These are phyloP conservation scores for Ochotona princeps DNA, from an alignment of 2,113 vertebrate species.

Conservation along the genomic window DNA sequence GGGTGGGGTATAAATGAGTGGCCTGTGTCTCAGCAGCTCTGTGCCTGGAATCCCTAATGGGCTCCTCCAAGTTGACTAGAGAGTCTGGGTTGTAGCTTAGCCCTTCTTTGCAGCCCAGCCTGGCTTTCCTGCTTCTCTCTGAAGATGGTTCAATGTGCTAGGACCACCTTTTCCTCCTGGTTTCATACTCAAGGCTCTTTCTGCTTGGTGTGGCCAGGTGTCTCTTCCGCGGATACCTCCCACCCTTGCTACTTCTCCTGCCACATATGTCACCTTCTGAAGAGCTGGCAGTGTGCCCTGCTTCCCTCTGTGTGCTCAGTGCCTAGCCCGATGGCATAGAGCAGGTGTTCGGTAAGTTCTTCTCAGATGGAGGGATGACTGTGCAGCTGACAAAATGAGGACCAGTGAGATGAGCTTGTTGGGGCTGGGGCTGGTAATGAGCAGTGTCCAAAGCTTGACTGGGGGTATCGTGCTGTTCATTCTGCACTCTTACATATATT, in stretches of 20 bases:
- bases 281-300: background rate
- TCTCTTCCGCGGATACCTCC: background rate
- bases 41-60: conserved; percentile 71
- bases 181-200: background rate
- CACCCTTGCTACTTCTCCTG: background rate
- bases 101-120: background rate
- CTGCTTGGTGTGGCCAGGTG: background rate
- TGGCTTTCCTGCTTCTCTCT: background rate
- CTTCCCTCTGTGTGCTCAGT: background rate
- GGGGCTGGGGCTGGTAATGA: background rate
- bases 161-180: background rate
- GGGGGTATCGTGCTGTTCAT: background rate
- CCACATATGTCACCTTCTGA: background rate
- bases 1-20: conserved; percentile 53
- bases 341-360: background rate
- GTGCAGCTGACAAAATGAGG: background rate
- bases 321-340: background rate
- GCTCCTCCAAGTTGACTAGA: background rate
- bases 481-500: background rate
- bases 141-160: background rate
- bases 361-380: background rate
- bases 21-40: conserved; percentile 53
- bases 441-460: background rate
- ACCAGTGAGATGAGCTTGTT: background rate
- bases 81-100: background rate